Conservation (phyloP, 2,797 vertebrate genomes). For the Sphenodon punctatus region DNA sequence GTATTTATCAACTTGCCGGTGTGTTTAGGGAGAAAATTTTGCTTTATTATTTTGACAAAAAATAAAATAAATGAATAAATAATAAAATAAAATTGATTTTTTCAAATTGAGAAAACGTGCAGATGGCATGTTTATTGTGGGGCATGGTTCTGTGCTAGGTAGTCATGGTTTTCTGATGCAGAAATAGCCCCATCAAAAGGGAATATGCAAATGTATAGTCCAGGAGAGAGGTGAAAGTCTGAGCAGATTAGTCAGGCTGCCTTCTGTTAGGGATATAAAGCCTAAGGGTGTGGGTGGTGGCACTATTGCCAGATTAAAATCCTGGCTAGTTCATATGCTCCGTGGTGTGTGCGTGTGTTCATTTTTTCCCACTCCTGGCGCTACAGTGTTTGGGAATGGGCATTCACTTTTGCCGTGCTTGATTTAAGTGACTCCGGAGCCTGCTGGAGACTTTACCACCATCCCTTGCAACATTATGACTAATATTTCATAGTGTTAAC, state of each 20-base stretch:
- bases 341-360: neutral
- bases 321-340: neutral
- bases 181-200: neutral
- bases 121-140: neutral
- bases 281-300: neutral
- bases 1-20: neutral
- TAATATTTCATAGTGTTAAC: conserved; percentile 41
- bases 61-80: neutral
- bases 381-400: conserved; percentile 48
- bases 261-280: neutral
- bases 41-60: neutral
- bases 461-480: conserved; percentile 7
- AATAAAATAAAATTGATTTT: no score
- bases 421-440: conserved; percentile 54
- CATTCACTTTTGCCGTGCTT: conserved; percentile 39
- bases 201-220: neutral
- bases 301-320: neutral
- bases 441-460: conserved; percentile 44
- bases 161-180: neutral
- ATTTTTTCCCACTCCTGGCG: neutral
- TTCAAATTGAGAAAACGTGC: neutral
- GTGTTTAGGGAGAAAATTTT: conserved; percentile 1
- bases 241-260: neutral
- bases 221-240: neutral
- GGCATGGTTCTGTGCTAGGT: neutral